Evolutionary conservation across 53 echinoderm and acorn worm species (phyloP).

Genomic region (Echinometra lucunter): DNA sequence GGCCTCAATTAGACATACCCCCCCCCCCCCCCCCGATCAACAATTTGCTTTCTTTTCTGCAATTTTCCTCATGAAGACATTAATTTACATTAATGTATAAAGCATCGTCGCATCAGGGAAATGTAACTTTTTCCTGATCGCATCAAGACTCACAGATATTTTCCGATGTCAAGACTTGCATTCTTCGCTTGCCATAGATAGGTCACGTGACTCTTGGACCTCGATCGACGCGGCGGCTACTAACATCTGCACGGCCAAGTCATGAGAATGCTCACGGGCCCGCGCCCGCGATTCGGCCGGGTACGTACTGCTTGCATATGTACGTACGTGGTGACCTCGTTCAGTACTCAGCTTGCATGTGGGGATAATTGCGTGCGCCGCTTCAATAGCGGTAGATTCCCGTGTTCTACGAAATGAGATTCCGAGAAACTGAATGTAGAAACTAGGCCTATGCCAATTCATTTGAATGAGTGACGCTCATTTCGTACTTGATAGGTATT

Average conservation of each 20-base stretch:
- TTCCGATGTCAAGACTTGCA: no score
- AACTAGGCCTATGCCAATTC: background rate
- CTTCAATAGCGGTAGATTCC: background rate
- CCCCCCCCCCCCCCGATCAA: no score
- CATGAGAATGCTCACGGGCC: no score
- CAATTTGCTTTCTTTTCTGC: no score
- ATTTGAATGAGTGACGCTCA: background rate
- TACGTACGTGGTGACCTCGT: background rate
- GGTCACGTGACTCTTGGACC: background rate
- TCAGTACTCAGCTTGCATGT: no score
- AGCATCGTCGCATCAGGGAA: no score
- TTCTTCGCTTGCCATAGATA: background rate
- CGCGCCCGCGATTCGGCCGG: background rate
- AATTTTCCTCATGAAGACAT: no score
- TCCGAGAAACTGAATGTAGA: background rate
- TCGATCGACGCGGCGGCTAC: background rate
- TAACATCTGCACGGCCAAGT: no score
- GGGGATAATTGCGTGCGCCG: background rate
- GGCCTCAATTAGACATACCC: no score
- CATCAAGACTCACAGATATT: no score
- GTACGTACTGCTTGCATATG: background rate
- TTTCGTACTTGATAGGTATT: background rate
- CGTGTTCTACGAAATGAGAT: constrained; percentile 7
- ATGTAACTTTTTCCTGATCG: no score
- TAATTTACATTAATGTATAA: no score